Evolutionary conservation across 64 coral and sea anemone genomes (phyloP), one percentile per base, ranked within the genome.

Genomic region (Stylophora pistillata): DNA sequence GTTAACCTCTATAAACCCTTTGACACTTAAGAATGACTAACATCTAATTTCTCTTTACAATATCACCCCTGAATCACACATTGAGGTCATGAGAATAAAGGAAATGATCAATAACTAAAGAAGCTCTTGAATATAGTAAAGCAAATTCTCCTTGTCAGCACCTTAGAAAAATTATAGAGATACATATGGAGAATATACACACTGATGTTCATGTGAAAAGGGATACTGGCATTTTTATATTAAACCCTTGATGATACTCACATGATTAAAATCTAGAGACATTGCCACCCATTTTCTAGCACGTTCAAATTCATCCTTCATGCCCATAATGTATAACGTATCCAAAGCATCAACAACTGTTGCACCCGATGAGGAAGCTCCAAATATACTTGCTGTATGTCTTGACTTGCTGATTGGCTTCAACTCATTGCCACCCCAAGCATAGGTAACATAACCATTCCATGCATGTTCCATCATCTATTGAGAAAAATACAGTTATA

Each of bases 381-480:
- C 96, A 98, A 98, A 98, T 60, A 98, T 95, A 53, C 79, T 86
- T 28, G 96, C 96, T 0, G 93, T 78, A 58, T 98, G 96, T 3
- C 96, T 90, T 63, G 87, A 90, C 66, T 90, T 92, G 66, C 93
- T 95, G 69, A 98, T 95, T 74, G 96, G 96, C 68, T 82, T 64
- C 4, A 98, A 94, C 56, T 98, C 93, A 90, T 95, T 95, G 28
- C 70, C 86, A 34, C 96, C 96, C 96, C 96, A 98, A 10, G 96
- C 93, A 90, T 98, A 63, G 58, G 78, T 89, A 1, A 93, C 96
- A 90, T 98, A 98, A 30, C 96, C 93, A 55, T 86, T 74, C 96
- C 96, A 98, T 34, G 96, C 96, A 87, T 90, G 91, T 71, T 95
- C 73, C 96, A 98, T 98, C 96, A 98, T 98, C 96, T 98, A 68